phyloP scores from a whole-genome alignment of 2,113 vertebrate species.

The Silurus meridionalis region DNA sequence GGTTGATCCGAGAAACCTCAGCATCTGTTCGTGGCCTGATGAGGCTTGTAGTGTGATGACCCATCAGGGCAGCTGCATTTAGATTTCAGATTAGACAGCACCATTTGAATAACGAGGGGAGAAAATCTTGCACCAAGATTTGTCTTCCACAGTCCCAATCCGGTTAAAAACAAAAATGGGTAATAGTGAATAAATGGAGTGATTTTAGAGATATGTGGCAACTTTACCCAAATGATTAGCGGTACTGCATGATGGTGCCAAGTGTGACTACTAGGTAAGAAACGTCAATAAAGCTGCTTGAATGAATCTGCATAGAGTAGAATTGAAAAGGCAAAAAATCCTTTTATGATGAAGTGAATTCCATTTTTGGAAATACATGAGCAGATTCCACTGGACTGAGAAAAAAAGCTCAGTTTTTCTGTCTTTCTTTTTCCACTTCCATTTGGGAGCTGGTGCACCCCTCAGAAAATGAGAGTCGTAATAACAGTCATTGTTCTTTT shows the following conservation, averaged over 20 bases:
- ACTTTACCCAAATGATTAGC: slow-evolving; percentile 3
- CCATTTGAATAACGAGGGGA: background rate
- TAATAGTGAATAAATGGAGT: background rate
- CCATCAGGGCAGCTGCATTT: background rate
- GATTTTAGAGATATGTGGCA: background rate
- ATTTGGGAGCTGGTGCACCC: slow-evolving; percentile 45
- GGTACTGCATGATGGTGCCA: background rate
- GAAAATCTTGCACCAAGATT: background rate
- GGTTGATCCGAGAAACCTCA: slow-evolving; percentile 1
- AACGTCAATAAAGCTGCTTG: background rate
- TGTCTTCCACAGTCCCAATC: background rate
- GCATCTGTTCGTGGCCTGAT: slow-evolving; percentile 15
- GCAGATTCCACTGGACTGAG: slow-evolving; percentile 43
- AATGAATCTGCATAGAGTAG: background rate
- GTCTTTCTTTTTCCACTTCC: slow-evolving; percentile 48
- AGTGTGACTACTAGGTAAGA: background rate
- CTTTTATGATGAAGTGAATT: background rate
- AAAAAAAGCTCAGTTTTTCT: slow-evolving; percentile 18
- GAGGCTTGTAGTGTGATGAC: background rate
- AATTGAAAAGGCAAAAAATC: background rate
- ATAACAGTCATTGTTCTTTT: slow-evolving; percentile 60
- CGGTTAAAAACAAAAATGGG: background rate
- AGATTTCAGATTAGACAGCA: background rate
- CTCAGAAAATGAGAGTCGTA: slow-evolving; percentile 54
- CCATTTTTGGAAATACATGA: slow-evolving; percentile 2